These are phyloP conservation scores for Spea hammondii DNA, from an alignment of 2,797 vertebrate species.

Conservation along the genomic window DNA sequence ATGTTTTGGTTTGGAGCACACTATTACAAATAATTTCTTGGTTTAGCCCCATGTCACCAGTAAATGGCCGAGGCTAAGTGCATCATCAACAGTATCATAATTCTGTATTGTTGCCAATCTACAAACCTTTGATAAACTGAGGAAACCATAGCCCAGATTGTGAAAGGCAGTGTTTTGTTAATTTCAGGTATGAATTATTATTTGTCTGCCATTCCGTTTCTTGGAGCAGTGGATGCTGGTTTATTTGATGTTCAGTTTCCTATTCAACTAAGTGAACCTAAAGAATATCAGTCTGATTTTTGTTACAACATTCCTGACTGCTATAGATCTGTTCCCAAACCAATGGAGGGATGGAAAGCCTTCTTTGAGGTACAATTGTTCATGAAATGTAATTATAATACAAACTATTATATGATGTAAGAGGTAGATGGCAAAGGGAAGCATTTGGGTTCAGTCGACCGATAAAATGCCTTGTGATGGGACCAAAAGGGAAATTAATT, in stretches of 20 bases:
- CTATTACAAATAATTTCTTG: too few relatives aligned
- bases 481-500: too few relatives aligned
- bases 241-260: slow-evolving; percentile 64
- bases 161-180: slow-evolving; percentile 2
- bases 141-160: not conserved
- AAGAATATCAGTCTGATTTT: slow-evolving; percentile 62
- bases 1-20: too few relatives aligned
- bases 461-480: too few relatives aligned
- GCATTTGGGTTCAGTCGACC: too few relatives aligned
- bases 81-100: too few relatives aligned
- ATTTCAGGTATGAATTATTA: slow-evolving; percentile 81
- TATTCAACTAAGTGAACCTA: slow-evolving; percentile 68
- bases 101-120: too few relatives aligned
- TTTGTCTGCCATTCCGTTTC: slow-evolving; percentile 73
- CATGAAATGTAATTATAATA: not conserved
- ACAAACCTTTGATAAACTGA: too few relatives aligned
- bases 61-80: too few relatives aligned
- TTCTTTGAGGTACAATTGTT: slow-evolving; percentile 77
- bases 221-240: slow-evolving; percentile 77
- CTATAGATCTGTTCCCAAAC: slow-evolving; percentile 55
- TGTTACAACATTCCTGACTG: slow-evolving; percentile 74
- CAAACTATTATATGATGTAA: too few relatives aligned
- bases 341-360: slow-evolving; percentile 75
- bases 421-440: too few relatives aligned
- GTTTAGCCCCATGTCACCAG: too few relatives aligned